A percentile compares a stretch with the other conserved stretches of the same genome.
Evolutionary conservation across 2,113 vertebrate genomes (phyloP).

Genomic region (Semnornis frantzii): DNA sequence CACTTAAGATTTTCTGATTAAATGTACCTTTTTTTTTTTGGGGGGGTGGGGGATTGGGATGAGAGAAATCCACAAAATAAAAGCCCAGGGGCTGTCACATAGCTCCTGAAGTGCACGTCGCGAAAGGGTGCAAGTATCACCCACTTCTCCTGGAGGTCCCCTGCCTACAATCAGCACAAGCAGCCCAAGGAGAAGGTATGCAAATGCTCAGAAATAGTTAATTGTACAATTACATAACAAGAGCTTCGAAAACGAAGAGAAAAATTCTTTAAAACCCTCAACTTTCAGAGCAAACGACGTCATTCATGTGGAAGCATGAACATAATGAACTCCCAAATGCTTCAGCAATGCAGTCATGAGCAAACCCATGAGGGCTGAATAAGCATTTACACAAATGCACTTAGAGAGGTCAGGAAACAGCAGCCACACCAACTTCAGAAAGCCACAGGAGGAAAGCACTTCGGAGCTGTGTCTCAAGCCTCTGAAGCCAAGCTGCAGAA

Average conservation of each 20-base stretch:
- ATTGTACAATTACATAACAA: not conserved
- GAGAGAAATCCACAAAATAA: not conserved
- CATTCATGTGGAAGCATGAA: conserved; percentile 38
- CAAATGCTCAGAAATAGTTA: not conserved
- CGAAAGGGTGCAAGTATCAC: not conserved
- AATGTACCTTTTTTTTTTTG: not conserved
- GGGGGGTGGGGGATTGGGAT: not conserved
- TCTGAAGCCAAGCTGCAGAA: not conserved
- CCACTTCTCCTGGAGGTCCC: not conserved
- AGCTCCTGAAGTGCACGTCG: not conserved
- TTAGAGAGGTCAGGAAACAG: conserved; percentile 17
- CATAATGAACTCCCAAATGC: conserved; percentile 48
- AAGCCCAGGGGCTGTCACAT: not conserved
- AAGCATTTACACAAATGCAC: conserved; percentile 51
- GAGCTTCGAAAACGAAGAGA: not conserved
- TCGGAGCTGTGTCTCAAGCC: not conserved
- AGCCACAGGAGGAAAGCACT: not conserved
- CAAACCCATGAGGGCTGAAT: conserved; percentile 38
- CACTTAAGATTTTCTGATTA: not conserved
- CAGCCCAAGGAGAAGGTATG: not conserved
- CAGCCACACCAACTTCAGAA: not conserved
- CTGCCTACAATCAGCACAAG: not conserved
- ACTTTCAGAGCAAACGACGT: conserved; percentile 29
- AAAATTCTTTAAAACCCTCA: conserved; percentile 16
- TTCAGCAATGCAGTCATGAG: conserved; percentile 29